Conservation (phyloP, 2,888 invertebrate species). For the Drosophila testacea region DNA sequence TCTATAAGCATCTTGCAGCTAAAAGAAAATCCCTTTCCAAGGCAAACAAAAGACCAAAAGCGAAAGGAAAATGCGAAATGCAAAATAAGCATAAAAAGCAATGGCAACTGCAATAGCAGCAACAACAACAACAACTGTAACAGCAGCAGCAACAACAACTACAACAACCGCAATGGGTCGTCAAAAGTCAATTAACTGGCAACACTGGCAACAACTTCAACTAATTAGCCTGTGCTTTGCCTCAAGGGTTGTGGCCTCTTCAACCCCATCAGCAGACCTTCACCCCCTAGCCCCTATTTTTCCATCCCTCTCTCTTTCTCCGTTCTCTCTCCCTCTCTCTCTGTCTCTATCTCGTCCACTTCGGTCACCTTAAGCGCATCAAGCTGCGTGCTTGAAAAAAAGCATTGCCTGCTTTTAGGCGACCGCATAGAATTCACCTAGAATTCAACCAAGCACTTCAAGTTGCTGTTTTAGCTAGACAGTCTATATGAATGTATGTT, state of each 20-base stretch:
- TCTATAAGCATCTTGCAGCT: conserved; percentile 59
- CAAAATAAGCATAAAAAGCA: conserved; percentile 51
- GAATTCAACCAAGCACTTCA: conserved; percentile 28
- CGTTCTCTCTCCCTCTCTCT: neutral
- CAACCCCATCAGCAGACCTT: conserved; percentile 14
- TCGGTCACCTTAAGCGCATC: neutral
- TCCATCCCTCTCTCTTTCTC: neutral
- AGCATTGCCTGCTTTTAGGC: conserved; percentile 52
- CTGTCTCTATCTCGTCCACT: neutral
- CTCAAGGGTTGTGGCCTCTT: conserved; percentile 56
- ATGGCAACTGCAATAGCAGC: conserved; percentile 29
- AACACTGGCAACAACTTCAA: conserved; percentile 73
- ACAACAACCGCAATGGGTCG: conserved; percentile 62
- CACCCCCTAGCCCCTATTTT: too few relatives aligned
- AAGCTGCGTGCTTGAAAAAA: conserved; percentile 32
- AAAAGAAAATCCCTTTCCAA: conserved; percentile 25
- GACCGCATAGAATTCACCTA: conserved; percentile 20
- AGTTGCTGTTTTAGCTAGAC: conserved; percentile 20
- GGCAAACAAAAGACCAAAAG: conserved; percentile 24
- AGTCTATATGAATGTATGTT: neutral
- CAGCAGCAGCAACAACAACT: conserved; percentile 43
- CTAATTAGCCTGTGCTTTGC: conserved; percentile 71
- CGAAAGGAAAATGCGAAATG: conserved; percentile 29
- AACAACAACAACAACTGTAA: conserved; percentile 2
- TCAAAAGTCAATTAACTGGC: conserved; percentile 78